Conservation (phyloP, 1,140 invertebrate genomes). For the Drosophila sulfurigaster region DNA sequence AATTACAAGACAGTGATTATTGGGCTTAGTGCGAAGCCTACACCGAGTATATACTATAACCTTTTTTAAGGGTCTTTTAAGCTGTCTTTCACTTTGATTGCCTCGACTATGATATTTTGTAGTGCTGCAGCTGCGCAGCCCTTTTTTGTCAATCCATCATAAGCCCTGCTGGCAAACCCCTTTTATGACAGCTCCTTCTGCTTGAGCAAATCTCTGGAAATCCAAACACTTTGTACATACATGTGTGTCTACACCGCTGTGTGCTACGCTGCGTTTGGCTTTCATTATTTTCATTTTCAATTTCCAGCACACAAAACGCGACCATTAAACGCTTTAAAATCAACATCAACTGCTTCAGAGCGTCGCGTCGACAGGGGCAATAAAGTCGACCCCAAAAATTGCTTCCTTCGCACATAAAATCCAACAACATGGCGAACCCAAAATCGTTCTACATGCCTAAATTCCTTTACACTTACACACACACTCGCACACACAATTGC, state of each 20-base stretch:
- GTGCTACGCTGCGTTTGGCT: slow-evolving; percentile 30
- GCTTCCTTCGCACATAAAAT: slow-evolving; percentile 80
- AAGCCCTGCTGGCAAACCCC: slow-evolving; percentile 30
- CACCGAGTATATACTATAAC: not conserved
- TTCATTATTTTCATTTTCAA: slow-evolving; percentile 77
- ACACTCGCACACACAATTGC: slow-evolving; percentile 47
- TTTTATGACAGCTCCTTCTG: slow-evolving; percentile 30
- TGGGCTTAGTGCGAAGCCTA: slow-evolving; percentile 14
- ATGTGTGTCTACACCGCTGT: slow-evolving; percentile 6
- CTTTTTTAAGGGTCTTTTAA: not conserved
- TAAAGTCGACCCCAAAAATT: slow-evolving; percentile 82
- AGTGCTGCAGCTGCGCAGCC: slow-evolving; percentile 11
- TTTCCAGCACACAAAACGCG: slow-evolving; percentile 56
- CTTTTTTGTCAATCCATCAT: slow-evolving; percentile 64
- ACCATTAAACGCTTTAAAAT: slow-evolving; percentile 82
- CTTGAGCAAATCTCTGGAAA: slow-evolving; percentile 67
- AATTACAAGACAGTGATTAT: slow-evolving; percentile 49
- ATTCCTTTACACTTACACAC: slow-evolving; percentile 49
- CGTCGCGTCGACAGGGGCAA: slow-evolving; percentile 65
- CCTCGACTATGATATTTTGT: not conserved
- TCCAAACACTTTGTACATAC: slow-evolving; percentile 72
- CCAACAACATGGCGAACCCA: slow-evolving; percentile 46
- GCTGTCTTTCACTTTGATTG: slow-evolving; percentile 5
- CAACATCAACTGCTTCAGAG: slow-evolving; percentile 63
- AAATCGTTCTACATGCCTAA: slow-evolving; percentile 60